Conservation (phyloP, 2,797 vertebrate genomes). For the Acanthurus tractus region DNA sequence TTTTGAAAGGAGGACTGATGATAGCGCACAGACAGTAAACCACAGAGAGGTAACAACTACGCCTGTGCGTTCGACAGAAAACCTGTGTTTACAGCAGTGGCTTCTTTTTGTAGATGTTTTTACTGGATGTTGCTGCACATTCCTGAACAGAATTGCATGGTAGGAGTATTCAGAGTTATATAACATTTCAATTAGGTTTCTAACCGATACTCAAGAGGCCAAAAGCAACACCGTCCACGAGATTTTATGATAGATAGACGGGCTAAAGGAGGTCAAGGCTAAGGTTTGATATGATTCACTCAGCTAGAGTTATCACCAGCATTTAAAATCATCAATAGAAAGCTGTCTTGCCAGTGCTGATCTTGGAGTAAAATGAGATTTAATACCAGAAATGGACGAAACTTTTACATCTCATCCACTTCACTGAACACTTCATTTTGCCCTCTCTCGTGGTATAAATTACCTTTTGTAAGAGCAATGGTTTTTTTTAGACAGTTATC, state of each 20-base stretch:
- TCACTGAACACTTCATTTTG: neutral
- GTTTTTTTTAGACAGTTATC: neutral
- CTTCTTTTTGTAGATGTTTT: slow-evolving; percentile 54
- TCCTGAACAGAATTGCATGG: slow-evolving; percentile 26
- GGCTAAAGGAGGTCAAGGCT: neutral
- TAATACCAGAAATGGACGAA: neutral
- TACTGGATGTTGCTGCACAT: slow-evolving; percentile 27
- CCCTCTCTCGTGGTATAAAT: neutral
- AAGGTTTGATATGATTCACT: neutral
- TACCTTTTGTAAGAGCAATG: neutral
- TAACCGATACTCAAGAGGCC: neutral
- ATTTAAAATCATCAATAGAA: neutral
- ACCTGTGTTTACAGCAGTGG: slow-evolving; percentile 44
- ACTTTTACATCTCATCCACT: neutral
- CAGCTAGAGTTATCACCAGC: neutral
- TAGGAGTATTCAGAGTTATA: neutral
- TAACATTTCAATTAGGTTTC: slow-evolving; percentile 22
- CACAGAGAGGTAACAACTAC: slow-evolving; percentile 24
- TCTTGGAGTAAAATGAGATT: neutral
- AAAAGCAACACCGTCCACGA: neutral
- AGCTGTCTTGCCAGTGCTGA: neutral
- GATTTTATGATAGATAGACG: neutral
- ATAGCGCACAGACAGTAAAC: slow-evolving; percentile 37
- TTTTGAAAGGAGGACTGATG: slow-evolving; percentile 34
- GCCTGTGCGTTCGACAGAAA: slow-evolving; percentile 19